These are phyloP conservation scores for Amblyteles armatorius DNA, from an alignment of 2,888 invertebrate species.

Conservation along the genomic window DNA sequence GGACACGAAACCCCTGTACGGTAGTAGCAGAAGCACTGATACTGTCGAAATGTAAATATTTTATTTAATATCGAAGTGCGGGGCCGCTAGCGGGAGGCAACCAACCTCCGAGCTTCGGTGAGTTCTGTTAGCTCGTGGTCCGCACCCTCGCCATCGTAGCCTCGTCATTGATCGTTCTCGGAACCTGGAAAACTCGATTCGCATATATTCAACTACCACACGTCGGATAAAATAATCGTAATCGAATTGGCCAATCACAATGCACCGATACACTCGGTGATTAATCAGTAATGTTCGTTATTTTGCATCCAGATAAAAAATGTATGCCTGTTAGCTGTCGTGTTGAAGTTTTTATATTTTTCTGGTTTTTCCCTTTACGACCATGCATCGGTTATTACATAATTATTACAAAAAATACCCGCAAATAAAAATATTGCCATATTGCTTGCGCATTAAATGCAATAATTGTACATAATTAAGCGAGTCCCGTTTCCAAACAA, in stretches of 20 bases:
- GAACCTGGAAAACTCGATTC: constrained; percentile 11
- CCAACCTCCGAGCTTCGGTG: neutral
- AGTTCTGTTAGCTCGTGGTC: neutral
- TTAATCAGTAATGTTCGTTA: constrained; percentile 7
- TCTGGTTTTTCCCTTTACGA: neutral
- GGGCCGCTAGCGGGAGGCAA: neutral
- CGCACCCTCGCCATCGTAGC: constrained; percentile 12
- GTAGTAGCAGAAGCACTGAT: constrained; percentile 29
- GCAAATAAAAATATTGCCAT: no score
- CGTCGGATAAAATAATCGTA: constrained; percentile 12
- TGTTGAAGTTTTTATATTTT: neutral
- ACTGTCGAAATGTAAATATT: constrained; percentile 49
- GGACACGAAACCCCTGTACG: neutral
- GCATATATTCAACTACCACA: neutral
- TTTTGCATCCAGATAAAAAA: neutral
- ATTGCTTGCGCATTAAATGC: no score
- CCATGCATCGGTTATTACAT: neutral
- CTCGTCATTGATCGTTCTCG: constrained; percentile 5
- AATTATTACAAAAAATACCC: no score
- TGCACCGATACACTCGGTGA: constrained; percentile 3
- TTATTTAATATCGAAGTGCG: constrained; percentile 44
- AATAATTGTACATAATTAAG: no score
- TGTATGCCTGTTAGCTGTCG: neutral
- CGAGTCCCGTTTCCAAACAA: no score
- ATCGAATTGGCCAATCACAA: neutral